These are phyloP conservation scores for Catalaphyllia jardinei DNA, from an alignment of 64 coral and sea anemone species.

Conservation along the genomic window DNA sequence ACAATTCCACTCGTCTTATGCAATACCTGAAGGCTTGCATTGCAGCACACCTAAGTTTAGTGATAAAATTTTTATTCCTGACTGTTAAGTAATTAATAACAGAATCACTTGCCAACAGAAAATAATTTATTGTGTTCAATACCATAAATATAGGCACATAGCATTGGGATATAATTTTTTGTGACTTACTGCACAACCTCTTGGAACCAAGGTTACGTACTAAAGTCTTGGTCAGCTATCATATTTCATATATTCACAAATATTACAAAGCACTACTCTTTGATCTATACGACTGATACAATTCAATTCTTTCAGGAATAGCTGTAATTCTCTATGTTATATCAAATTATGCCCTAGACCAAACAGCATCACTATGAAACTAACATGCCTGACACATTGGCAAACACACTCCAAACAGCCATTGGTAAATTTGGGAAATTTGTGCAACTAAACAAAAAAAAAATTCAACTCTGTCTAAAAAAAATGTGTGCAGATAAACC, in stretches of 20 bases:
- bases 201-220: constrained; percentile 7
- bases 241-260: constrained; percentile 20
- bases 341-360: background rate
- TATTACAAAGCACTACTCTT: constrained; percentile 30
- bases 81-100: constrained; percentile 44
- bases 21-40: background rate
- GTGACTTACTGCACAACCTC: background rate
- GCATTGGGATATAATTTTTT: constrained; percentile 43
- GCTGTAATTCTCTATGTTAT: constrained; percentile 8
- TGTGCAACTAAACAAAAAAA: constrained; percentile 4
- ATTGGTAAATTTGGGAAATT: background rate
- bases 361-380: background rate
- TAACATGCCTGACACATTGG: background rate
- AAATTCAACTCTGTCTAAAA: constrained; percentile 19
- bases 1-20: background rate
- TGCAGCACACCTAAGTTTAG: background rate
- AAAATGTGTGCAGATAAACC: background rate
- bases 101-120: constrained; percentile 31
- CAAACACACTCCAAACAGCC: background rate
- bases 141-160: constrained; percentile 50
- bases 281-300: constrained; percentile 7
- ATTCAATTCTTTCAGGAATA: constrained; percentile 12
- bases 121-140: constrained; percentile 53
- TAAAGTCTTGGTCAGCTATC: constrained; percentile 18
- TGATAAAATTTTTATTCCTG: constrained; percentile 18